phyloP scores from a whole-genome alignment of 2,888 invertebrate genomes.

The Ophion costatus region DNA sequence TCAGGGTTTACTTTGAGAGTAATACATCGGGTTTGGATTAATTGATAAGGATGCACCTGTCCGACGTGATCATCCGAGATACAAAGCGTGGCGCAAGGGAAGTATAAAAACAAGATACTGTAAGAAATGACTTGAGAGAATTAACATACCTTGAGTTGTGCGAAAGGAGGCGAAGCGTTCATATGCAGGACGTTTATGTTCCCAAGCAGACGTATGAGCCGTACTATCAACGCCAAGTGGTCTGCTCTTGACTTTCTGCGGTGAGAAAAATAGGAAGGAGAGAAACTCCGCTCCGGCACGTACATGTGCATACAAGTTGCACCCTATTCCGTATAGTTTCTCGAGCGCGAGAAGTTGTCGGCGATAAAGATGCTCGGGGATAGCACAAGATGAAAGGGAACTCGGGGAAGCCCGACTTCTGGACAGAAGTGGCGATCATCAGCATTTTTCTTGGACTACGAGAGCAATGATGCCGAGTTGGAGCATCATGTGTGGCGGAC shows the following conservation, averaged over 20 bases:
- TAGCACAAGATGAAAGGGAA: slow-evolving; percentile 70
- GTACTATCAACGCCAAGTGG: slow-evolving; percentile 59
- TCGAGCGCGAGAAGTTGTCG: slow-evolving; percentile 60
- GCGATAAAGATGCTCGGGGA: slow-evolving; percentile 62
- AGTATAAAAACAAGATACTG: slow-evolving; percentile 49
- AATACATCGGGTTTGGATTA: slow-evolving; percentile 46
- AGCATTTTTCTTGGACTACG: slow-evolving; percentile 52
- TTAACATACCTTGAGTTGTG: slow-evolving; percentile 60
- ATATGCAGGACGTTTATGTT: slow-evolving; percentile 44
- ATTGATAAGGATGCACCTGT: slow-evolving; percentile 64
- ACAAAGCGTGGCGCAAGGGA: slow-evolving; percentile 2
- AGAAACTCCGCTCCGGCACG: slow-evolving; percentile 50
- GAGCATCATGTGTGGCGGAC: slow-evolving; percentile 61
- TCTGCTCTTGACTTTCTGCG: slow-evolving; percentile 63
- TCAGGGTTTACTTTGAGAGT: slow-evolving; percentile 32
- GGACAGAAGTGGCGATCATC: slow-evolving; percentile 50
- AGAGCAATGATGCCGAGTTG: slow-evolving; percentile 59
- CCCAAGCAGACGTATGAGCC: slow-evolving; percentile 38
- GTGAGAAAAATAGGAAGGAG: slow-evolving; percentile 53
- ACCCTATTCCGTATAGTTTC: slow-evolving; percentile 55
- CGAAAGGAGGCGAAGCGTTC: slow-evolving; percentile 21
- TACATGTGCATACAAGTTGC: slow-evolving; percentile 61
- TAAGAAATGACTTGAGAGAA: slow-evolving; percentile 45
- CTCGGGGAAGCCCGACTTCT: slow-evolving; percentile 52
- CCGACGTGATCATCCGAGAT: slow-evolving; percentile 42